Base-by-base conservation (phyloP, 2,113 vertebrate genomes). In the Leucopsar rothschildi region DNA sequence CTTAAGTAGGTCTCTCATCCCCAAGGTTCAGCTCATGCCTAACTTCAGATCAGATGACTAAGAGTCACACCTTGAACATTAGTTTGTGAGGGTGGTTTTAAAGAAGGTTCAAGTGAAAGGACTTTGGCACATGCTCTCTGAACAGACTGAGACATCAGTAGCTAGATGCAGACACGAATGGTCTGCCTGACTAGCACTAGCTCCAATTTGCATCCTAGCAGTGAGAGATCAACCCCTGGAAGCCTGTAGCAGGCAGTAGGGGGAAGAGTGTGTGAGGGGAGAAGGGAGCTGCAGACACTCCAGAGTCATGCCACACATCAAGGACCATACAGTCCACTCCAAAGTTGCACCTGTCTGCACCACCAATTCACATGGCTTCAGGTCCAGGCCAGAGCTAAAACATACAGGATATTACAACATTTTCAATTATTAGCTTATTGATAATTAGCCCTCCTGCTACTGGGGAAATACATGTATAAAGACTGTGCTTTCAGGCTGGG, bases 221-320 rank as follows among this genome's bases (percentile, higher is more conserved):
- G 20, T 35, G 17, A 33, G 33, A 65, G 21, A 71, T 23, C 15
- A 76, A 4, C 25, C 79, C 40, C 45, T 27, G 29, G 18, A 90
- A 64, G 28, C 40, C 40, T 61, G 10, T 65, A 37, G 20, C n/a
- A 80, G 53, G 31, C n/a, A 88, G 16, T 33, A 76, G 10, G 16
- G 15, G 9, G 35, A 77, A 35, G 12, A 2, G 1, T 23, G 6
- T 11, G 1, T 21, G 10, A 63, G 6, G 7, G 5, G 3, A 81
- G 9, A 16, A 69, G 6, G 15, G 25, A 81, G 15, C 33, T n/a
- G 10, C 63, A 83, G 53, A 59, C 5, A n/a, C 12, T 65, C 22
- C n/a, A 92, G 42, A 63, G 20, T 18, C 28, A 28, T 9, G 29
- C 29, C 37, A 47, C 31, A 42, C 28, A 39, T 7, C 2, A 72